Evolutionary conservation across 2,113 vertebrate genomes (phyloP), one percentile per base, ranked within the genome.

Genomic region (Ondatra zibethicus): DNA sequence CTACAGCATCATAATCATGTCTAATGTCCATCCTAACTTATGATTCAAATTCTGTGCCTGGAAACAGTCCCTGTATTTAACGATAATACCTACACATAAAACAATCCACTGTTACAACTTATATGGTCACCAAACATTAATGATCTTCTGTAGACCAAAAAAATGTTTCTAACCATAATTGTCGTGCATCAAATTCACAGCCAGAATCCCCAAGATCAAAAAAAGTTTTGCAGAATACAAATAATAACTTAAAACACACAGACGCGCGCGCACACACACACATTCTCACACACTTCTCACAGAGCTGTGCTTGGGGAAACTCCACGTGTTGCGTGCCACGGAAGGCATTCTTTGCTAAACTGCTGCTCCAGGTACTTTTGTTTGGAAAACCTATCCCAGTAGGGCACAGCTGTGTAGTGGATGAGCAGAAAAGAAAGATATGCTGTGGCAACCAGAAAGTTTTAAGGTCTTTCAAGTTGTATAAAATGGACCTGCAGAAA

Each of bases 141-240:
- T 81, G 96, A 96, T 98, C 95, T 92, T 97, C 82, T 96, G 58
- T 81, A 96, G 97, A 98, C 75, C 97, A 97, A 98, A 90, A 81
- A 92, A 97, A 97, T 97, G 97, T 97, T 97, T 98, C 95, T 92
- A 97, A 98, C 97, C 97, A 97, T 98, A 97, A 97, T 92, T 98
- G 98, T 98, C 95, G 97, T 98, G 98, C 98, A 98, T 98, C 97
- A 97, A 97, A 98, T 98, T 98, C 98, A 98, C 97, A 97, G 96
- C 97, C 97, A 97, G 97, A 91, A 97, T 98, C 97, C 96, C 97
- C 97, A 97, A 97, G 97, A 97, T 96, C 86, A 97, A 98, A 98
- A 85, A 96, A 97, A 91, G 25, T 97, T 97, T 86, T 97, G 96
- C 96, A 98, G 93, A 97, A 97, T 97, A 97, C 96, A 98, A 98